These are phyloP conservation scores for Drosophila orosa DNA, from an alignment of 1,140 invertebrate species.

Conservation along the genomic window DNA sequence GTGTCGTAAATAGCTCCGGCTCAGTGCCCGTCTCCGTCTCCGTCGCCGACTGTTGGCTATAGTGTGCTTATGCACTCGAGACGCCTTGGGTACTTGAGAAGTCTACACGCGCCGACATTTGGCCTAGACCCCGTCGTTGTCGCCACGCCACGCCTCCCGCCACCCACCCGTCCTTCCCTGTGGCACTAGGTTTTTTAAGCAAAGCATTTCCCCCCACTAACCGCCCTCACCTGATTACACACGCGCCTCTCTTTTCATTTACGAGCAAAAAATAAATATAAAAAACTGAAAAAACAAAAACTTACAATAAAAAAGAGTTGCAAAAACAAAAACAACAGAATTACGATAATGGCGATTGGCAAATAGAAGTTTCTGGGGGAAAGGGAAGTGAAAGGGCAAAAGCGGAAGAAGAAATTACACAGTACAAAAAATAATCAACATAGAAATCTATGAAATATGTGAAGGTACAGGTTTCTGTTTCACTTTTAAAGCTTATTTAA, in stretches of 20 bases:
- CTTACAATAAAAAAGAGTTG: constrained; percentile 57
- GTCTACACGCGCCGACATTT: constrained; percentile 70
- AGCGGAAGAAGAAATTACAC: background rate
- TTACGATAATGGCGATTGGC: constrained; percentile 71
- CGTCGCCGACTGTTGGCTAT: constrained; percentile 2
- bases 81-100: constrained; percentile 62
- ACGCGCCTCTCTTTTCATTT: constrained; percentile 45
- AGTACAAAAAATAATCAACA: background rate
- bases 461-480: background rate
- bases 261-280: constrained; percentile 52
- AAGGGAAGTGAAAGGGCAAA: constrained; percentile 4
- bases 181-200: constrained; percentile 14
- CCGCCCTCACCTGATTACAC: constrained; percentile 50
- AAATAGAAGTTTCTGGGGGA: constrained; percentile 21
- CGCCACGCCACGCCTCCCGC: background rate
- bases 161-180: background rate
- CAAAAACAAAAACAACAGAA: constrained; percentile 43
- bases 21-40: background rate
- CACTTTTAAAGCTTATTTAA: background rate
- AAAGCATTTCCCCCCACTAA: background rate
- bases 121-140: constrained; percentile 38
- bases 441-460: background rate
- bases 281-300: constrained; percentile 57
- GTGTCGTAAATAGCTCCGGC: constrained; percentile 31
- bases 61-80: constrained; percentile 66